Percentiles rank a stretch among this genome's conserved stretches.
Evolutionary conservation across 2,888 invertebrate genomes (phyloP).

Genomic region (Drosophila flavopinicola): DNA sequence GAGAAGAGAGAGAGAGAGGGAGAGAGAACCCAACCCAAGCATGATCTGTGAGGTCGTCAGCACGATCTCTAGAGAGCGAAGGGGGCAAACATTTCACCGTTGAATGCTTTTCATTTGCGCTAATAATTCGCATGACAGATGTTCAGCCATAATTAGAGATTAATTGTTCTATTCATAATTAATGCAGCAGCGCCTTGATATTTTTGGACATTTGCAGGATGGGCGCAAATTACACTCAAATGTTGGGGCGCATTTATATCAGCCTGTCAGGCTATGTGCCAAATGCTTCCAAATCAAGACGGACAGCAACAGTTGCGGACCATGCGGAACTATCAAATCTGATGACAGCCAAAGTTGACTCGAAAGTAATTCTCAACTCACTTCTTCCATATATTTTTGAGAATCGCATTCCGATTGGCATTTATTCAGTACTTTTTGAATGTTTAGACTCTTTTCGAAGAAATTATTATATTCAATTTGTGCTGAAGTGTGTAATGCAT

Average conservation of each 20-base stretch:
- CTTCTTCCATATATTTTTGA: too few relatives aligned
- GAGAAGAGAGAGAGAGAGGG: constrained; percentile 6
- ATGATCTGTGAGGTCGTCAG: constrained; percentile 71
- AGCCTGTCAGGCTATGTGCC: constrained; percentile 35
- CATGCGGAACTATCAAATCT: constrained; percentile 49
- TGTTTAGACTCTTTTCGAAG: too few relatives aligned
- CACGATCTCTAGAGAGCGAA: constrained; percentile 8
- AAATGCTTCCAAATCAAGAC: constrained; percentile 33
- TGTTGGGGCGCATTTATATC: constrained; percentile 44
- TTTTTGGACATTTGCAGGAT: constrained; percentile 73
- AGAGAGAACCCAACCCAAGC: constrained; percentile 9
- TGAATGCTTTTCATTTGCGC: constrained; percentile 68
- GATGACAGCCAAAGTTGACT: too few relatives aligned
- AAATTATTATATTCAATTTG: too few relatives aligned
- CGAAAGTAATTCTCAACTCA: neutral
- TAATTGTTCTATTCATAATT: constrained; percentile 83
- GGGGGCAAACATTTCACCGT: constrained; percentile 35
- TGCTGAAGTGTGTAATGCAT: too few relatives aligned
- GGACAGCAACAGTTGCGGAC: constrained; percentile 72
- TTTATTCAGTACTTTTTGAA: too few relatives aligned
- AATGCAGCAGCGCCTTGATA: constrained; percentile 55
- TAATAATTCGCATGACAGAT: constrained; percentile 82
- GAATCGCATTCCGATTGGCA: too few relatives aligned
- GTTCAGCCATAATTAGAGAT: constrained; percentile 84
- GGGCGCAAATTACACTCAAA: constrained; percentile 44